phyloP scores from a whole-genome alignment of 2,113 vertebrate genomes.

The Notechis scutatus region DNA sequence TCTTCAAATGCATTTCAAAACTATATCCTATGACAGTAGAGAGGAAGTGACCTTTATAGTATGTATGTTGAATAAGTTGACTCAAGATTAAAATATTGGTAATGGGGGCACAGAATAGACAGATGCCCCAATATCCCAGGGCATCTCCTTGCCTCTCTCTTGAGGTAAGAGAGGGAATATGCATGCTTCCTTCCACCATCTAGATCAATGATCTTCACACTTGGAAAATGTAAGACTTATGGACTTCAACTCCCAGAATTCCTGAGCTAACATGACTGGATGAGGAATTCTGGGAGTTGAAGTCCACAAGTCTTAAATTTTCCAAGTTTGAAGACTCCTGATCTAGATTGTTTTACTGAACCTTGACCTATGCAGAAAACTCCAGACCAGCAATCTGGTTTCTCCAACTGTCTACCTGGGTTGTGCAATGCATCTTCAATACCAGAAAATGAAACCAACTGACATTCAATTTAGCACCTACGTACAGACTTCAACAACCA shows the following conservation, averaged over 20 bases:
- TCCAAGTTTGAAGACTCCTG: no score
- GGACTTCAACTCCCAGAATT: no score
- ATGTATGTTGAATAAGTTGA: constrained; percentile 4
- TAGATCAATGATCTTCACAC: no score
- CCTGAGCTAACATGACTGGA: no score
- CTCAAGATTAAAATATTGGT: background rate
- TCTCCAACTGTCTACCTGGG: background rate
- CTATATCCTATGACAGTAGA: constrained; percentile 47
- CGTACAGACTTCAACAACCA: background rate
- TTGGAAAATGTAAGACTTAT: no score
- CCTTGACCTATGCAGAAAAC: background rate
- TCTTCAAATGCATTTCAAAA: constrained; percentile 58
- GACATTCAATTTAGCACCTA: background rate
- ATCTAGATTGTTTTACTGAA: background rate
- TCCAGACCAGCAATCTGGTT: background rate
- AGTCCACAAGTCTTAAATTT: no score
- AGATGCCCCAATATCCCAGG: background rate
- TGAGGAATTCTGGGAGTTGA: no score
- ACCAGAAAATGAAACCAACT: background rate
- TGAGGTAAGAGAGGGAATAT: background rate
- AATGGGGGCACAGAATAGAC: background rate
- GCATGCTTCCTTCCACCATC: background rate
- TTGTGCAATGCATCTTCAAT: background rate
- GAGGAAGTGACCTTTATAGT: constrained; percentile 54
- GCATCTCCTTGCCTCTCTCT: background rate